Base-by-base conservation (phyloP, 2,888 invertebrate species). In the Iphiclides podalirius region DNA sequence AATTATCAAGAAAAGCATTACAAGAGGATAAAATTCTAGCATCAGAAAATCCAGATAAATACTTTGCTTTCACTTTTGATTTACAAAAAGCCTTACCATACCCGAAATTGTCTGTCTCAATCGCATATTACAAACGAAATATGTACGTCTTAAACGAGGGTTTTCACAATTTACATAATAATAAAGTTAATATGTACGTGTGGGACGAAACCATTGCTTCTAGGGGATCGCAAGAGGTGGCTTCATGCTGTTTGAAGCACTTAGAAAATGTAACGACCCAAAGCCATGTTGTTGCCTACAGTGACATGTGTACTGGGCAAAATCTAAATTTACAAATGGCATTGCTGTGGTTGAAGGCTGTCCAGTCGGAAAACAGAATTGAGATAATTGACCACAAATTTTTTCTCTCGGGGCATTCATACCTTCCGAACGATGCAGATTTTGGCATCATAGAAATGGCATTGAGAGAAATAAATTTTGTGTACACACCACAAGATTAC, bases 281-380 rank as follows among this genome's bases (percentile, higher is more conserved):
- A 52, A 54, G 47, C 39, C 61, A 67, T 55, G 58, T 64, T 39
- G 64, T 65, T 53, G 53, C 59, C 15, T 68, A 63, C 55, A 20
- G 20, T 20, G 20, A 20, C 20, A 20, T 20, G 20, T 20, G 6
- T 20, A 20, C 20, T 20, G 20, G 63, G 61, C 42, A 66, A 67
- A 70, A 69, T 57, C 53, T 61, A 47, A 66, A 67, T 57, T 61
- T 64, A 53, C 61, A 65, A 57, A 48, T 58, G 51, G 55, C 60
- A 43, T 52, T 57, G 35, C 57, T 54, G 47, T 59, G 52, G 53
- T 51, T 60, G 57, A 56, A 59, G 54, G 50, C 48, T 55, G 49
- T 52, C 38, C 34, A 34, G 40, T 52, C 45, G 40, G 57, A 52
- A 47, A 54, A 38, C n/a, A 53, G 43, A 38, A 56, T 55, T 54